Percentiles rank a stretch among this genome's conserved stretches.
phyloP scores from a whole-genome alignment of 2,113 vertebrate genomes.

The Peromyscus leucopus region DNA sequence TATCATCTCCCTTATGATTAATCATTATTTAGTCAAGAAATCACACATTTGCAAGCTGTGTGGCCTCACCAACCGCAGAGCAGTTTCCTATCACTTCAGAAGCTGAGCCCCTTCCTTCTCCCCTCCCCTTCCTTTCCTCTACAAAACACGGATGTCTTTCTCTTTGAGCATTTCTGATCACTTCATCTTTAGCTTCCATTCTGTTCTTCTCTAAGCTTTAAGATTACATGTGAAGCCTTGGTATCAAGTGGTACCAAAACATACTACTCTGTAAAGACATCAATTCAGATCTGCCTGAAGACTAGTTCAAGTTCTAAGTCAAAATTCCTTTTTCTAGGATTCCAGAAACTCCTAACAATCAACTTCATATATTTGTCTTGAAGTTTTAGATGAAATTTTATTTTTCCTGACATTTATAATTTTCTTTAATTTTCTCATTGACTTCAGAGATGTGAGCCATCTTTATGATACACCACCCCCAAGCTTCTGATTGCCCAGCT shows the following conservation, averaged over 20 bases:
- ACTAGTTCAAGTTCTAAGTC: constrained; percentile 44
- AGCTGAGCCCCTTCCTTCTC: not conserved
- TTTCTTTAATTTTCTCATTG: constrained; percentile 32
- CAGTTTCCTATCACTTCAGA: not conserved
- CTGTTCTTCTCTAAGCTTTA: constrained; percentile 35
- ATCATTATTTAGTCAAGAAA: constrained; percentile 54
- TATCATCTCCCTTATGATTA: not conserved
- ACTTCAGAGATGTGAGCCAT: not conserved
- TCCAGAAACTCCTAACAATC: not conserved
- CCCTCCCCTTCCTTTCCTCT: not conserved
- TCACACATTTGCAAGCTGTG: not conserved
- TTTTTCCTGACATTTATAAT: constrained; percentile 51
- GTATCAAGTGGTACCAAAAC: not conserved
- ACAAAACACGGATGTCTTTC: not conserved
- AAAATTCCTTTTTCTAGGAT: constrained; percentile 18
- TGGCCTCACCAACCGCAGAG: not conserved
- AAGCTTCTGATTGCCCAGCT: not conserved
- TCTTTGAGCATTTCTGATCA: constrained; percentile 16
- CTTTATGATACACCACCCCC: not conserved
- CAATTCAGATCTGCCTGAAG: not conserved
- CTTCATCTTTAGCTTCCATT: not conserved
- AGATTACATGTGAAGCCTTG: not conserved
- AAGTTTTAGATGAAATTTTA: not conserved
- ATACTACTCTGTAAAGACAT: not conserved
- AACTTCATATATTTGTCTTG: constrained; percentile 34